Evolutionary conservation across 2,797 vertebrate genomes (phyloP).

Genomic region (Acanthurus leucopareius): DNA sequence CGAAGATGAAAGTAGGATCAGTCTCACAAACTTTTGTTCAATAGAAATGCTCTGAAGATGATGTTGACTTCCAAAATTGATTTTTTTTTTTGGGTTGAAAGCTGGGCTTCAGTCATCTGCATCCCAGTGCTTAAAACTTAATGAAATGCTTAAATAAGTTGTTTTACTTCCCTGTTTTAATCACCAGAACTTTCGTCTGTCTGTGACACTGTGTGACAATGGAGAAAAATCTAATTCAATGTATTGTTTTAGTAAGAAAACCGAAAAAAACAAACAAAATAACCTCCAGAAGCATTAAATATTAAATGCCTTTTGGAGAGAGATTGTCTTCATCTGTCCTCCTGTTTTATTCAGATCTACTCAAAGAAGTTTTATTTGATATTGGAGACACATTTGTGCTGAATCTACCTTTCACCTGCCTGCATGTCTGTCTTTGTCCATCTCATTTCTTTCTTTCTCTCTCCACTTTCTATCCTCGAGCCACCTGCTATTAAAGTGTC

Average conservation of each 20-base stretch:
- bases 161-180: too few relatives aligned
- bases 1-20: too few relatives aligned
- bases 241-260: background rate
- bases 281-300: constrained; percentile 6
- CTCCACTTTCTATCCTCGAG: constrained; percentile 4
- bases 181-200: background rate
- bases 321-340: constrained; percentile 5
- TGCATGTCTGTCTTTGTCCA: background rate
- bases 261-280: background rate
- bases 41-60: too few relatives aligned
- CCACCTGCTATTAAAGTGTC: constrained; percentile 18
- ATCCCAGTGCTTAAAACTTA: background rate
- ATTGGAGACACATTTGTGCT: constrained; percentile 2
- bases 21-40: too few relatives aligned
- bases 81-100: too few relatives aligned
- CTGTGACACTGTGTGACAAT: background rate
- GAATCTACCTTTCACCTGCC: constrained; percentile 8
- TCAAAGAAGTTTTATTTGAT: constrained; percentile 6
- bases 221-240: background rate
- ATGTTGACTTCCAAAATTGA: too few relatives aligned
- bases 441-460: background rate
- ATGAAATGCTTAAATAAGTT: background rate
- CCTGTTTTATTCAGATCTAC: background rate
- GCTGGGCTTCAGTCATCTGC: background rate
- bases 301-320: background rate